These are phyloP conservation scores for Uloborus diversus DNA, from an alignment of 1,140 invertebrate species.

Conservation along the genomic window DNA sequence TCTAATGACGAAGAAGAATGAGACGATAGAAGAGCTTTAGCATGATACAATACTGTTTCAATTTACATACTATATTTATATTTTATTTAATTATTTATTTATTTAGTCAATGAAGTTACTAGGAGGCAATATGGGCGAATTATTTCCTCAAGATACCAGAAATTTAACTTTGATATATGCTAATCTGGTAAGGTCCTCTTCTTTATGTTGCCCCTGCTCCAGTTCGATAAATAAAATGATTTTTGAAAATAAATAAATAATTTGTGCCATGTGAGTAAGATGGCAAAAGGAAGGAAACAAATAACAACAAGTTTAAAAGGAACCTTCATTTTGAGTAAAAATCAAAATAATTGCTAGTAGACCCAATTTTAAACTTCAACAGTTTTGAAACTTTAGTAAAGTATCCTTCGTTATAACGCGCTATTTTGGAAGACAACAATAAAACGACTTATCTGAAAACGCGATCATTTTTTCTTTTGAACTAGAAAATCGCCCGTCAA, in stretches of 20 bases:
- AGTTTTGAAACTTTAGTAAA: no score
- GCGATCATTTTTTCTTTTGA: no score
- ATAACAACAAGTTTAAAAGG: no score
- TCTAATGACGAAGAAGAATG: background rate
- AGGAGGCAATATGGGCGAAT: constrained; percentile 35
- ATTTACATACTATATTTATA: background rate
- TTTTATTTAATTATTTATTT: background rate
- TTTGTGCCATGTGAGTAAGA: background rate
- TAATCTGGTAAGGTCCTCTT: constrained; percentile 34
- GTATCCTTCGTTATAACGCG: no score
- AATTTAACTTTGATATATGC: constrained; percentile 36
- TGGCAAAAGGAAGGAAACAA: background rate
- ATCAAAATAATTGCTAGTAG: no score
- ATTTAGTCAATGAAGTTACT: constrained; percentile 22
- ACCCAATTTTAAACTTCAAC: no score
- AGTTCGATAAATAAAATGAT: no score
- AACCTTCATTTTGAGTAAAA: no score
- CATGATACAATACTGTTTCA: background rate
- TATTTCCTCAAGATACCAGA: constrained; percentile 14
- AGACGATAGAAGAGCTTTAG: background rate
- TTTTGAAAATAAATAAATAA: background rate
- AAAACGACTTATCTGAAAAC: no score
- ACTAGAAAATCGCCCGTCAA: no score
- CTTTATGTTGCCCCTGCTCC: no score
- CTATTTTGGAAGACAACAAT: no score